These are phyloP conservation scores for Drosophila colorata DNA, from an alignment of 2,888 invertebrate species.

Conservation along the genomic window DNA sequence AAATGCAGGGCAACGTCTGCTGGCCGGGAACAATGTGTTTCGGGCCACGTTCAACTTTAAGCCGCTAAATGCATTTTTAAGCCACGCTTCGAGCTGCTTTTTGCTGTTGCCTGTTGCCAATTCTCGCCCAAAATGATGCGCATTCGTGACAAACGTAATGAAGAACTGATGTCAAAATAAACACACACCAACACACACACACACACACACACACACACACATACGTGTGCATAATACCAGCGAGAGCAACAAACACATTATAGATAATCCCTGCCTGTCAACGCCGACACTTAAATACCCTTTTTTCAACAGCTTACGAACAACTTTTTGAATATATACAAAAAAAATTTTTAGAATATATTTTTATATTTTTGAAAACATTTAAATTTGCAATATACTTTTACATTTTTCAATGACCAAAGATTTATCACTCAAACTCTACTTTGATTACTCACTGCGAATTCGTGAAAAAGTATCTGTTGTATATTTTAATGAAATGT, in stretches of 20 bases:
- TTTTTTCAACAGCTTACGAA: not conserved
- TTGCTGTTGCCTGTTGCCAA: constrained; percentile 17
- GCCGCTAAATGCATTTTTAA: constrained; percentile 45
- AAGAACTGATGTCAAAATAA: constrained; percentile 64
- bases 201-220: constrained; percentile 1
- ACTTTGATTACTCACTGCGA: too few species aligned
- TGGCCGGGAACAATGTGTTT: constrained; percentile 46
- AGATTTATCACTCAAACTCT: too few species aligned
- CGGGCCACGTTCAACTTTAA: constrained; percentile 24
- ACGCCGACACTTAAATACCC: not conserved
- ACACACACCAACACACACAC: constrained; percentile 20
- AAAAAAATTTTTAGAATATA: too few species aligned
- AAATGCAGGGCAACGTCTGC: constrained; percentile 52
- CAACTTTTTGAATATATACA: not conserved
- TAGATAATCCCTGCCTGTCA: not conserved
- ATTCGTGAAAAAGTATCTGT: too few species aligned
- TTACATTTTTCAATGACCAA: too few species aligned
- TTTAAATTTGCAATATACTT: too few species aligned
- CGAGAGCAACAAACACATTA: constrained; percentile 9
- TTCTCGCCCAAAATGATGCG: constrained; percentile 38
- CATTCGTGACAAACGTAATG: constrained; percentile 58
- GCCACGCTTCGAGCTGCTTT: constrained; percentile 13
- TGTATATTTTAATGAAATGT: too few species aligned
- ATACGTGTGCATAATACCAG: constrained; percentile 11
- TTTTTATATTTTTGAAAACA: not conserved